Evolutionary conservation across 2,797 vertebrate genomes (phyloP), one percentile per base, ranked within the genome.

Genomic region (Toxotes lorentzi): DNA sequence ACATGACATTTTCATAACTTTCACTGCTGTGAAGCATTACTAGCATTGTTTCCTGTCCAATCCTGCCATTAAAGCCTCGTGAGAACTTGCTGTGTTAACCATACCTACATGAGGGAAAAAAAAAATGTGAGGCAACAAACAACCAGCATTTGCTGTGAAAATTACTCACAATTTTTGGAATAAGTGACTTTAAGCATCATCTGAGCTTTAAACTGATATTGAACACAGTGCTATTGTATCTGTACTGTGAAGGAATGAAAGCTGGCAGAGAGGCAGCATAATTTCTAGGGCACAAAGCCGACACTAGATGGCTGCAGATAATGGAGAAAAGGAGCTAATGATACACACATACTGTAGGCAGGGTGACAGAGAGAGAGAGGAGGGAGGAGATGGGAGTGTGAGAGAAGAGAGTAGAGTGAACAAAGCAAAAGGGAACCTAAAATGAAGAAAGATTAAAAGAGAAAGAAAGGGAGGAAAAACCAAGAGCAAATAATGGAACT

Each of bases 281-380:
- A 91, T 92, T 94, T 94, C 93, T 89, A 94, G 91, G 92, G 92
- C 95, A 91, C 94, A 92, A 92, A 95, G 91, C 93, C 92, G 89
- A 96, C 95, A 95, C 95, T 96, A 96, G 95, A 95, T 96, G 95
- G 95, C 95, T 96, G 95, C 94, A 96, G 94, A 95, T 95, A 96
- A 95, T 95, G 95, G 91, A 94, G 89, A 92, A 95, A 93, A 94
- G 88, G 86, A 91, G 90, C 89, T 93, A 94, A 95, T 95, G 91
- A 94, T 93, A 89, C 84, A 59, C 85, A 89, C 81, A 78, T 85
- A 88, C 90, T 78, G 91, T 81, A 85, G 73, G 78, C 82, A 87
- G 84, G 45, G 75, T 84, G 90, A 81, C 56, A 79, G 41, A 71
- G 83, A 67, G 65, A 64, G 61, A 64, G 66, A 34, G 60, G 45